phyloP scores from a whole-genome alignment of 2,797 vertebrate genomes.

The Anniella stebbinsi region DNA sequence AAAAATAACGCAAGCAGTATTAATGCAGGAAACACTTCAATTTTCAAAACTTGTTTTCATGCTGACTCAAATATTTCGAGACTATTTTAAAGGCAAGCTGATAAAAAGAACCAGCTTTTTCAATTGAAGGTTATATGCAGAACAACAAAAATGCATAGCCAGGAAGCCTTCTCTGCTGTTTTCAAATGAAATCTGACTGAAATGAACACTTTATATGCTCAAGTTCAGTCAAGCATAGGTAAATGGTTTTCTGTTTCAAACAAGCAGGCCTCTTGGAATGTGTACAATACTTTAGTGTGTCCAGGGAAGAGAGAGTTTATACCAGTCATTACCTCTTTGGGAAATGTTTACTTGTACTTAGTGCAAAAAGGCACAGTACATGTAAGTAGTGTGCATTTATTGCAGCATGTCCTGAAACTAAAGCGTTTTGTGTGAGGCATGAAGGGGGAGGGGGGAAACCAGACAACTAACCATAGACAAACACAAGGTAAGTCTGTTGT shows the following conservation, averaged over 20 bases:
- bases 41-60: conserved; percentile 7
- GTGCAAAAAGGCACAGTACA: conserved; percentile 3
- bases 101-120: neutral
- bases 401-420: neutral
- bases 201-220: conserved; percentile 74
- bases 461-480: neutral
- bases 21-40: neutral
- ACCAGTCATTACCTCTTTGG: conserved; percentile 24
- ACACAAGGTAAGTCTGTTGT: neutral
- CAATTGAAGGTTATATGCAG: conserved; percentile 39
- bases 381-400: conserved; percentile 1
- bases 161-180: conserved; percentile 72
- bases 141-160: conserved; percentile 59
- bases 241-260: conserved; percentile 62
- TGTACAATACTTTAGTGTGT: conserved; percentile 32
- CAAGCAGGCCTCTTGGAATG: conserved; percentile 57
- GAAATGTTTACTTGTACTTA: conserved; percentile 35
- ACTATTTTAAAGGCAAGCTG: conserved; percentile 40
- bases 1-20: neutral
- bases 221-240: conserved; percentile 70
- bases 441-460: neutral
- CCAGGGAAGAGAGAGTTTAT: conserved; percentile 34
- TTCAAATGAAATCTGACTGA: conserved; percentile 70
- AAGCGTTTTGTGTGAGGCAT: conserved; percentile 1
- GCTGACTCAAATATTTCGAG: conserved; percentile 25